Base-by-base conservation (phyloP, 2,888 invertebrate genomes). In the Glyphotaelius pellucidus region DNA sequence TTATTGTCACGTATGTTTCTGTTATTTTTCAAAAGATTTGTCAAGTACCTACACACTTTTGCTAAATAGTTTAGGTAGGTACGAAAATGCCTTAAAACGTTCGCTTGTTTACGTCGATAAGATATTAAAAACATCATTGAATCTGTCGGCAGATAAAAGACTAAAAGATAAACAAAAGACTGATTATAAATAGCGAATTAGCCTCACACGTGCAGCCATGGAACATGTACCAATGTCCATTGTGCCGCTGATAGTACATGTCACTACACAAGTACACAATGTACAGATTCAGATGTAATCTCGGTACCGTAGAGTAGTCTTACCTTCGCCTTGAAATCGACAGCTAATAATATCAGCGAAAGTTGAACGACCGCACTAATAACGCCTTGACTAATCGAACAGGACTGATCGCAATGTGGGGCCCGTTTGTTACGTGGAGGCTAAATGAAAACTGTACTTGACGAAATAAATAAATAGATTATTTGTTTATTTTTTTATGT, bases 301-400 rank as follows among this genome's bases (percentile, higher is more conserved):
- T 67, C 25, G 7, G 67, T 67, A 67, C 67, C 67, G 67, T 67
- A 67, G 67, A 67, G 25, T 9, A 67, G 52, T 25, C 67, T 67
- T 25, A 67, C 88, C 88, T 89, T 89, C 88, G 88, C 88, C 88
- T 89, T 89, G 88, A 89, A 89, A 89, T 89, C 88, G 88, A 89
- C 80, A 79, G 88, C 79, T 89, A 89, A 89, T 89, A 35, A 35
- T 89, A 79, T 89, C 80, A 79, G 88, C 67, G 88, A 89, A 89
- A 89, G 88, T 89, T 89, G 88, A 89, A 89, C 38, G 88, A 89
- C 88, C 88, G 88, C 88, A 79, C 80, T 35, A 89, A 89, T 89
- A 89, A n/a, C 79, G 25, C 88, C 88, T 89, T 35, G 79, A 32
- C 32, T 79, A 79, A 89, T 79, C 88, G n/a, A 35, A 11, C 38